Conservation (phyloP, 2,888 invertebrate genomes). For the Drosophila infuscata region DNA sequence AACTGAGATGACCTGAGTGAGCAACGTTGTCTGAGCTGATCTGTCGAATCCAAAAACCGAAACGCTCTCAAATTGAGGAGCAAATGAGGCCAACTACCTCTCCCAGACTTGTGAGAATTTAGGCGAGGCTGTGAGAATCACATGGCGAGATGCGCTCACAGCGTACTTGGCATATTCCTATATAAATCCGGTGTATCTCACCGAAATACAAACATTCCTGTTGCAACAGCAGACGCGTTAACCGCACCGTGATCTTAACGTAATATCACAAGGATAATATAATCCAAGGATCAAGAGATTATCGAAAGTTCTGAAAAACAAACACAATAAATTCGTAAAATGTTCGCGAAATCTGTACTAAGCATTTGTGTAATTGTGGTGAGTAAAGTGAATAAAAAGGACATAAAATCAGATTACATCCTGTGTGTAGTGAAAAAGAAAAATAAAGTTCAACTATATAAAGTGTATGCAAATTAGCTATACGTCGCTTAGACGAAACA, state of each 20-base stretch:
- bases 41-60: conserved; percentile 25
- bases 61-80: conserved; percentile 49
- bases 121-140: conserved; percentile 62
- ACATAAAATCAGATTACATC: conserved; percentile 8
- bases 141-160: conserved; percentile 45
- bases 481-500: conserved; percentile 13
- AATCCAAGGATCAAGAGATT: conserved; percentile 21
- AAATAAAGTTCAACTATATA: conserved; percentile 4
- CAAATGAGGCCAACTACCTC: conserved; percentile 64
- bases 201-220: conserved; percentile 83
- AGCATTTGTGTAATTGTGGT: conserved; percentile 77
- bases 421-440: conserved; percentile 26
- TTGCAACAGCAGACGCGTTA: conserved; percentile 78
- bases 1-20: conserved; percentile 51
- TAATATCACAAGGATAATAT: conserved; percentile 38
- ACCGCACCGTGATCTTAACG: conserved; percentile 76
- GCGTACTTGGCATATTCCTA: conserved; percentile 68
- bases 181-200: conserved; percentile 77
- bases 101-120: conserved; percentile 53
- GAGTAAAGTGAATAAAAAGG: conserved; percentile 64
- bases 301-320: neutral
- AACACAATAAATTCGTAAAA: conserved; percentile 47
- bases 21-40: conserved; percentile 24
- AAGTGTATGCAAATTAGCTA: conserved; percentile 21
- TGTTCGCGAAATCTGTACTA: conserved; percentile 74